These are phyloP conservation scores for Coryphaenoides rupestris DNA, from an alignment of 2,113 vertebrate genomes.

Conservation along the genomic window DNA sequence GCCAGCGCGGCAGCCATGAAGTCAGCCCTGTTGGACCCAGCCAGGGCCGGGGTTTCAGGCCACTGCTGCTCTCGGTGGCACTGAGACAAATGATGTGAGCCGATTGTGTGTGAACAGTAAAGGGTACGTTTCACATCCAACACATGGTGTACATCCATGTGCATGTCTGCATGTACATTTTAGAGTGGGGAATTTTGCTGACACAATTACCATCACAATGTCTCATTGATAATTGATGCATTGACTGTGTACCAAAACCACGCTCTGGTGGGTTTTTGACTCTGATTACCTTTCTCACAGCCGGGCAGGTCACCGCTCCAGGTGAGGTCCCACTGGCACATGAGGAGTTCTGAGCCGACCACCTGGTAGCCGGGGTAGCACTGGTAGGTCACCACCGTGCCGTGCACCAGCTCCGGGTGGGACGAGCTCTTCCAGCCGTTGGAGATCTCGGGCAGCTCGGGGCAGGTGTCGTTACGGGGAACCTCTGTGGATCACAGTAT, in stretches of 20 bases:
- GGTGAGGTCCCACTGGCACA: constrained; percentile 96
- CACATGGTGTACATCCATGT: too few species aligned
- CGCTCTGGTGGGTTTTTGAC: too few species aligned
- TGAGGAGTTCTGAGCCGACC: constrained; percentile 84
- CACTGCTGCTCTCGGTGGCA: too few species aligned
- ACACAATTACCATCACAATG: too few species aligned
- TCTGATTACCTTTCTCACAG: constrained; percentile 85
- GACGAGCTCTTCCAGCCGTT: constrained; percentile 93
- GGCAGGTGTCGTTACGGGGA: constrained; percentile 90
- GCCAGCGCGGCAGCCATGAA: constrained; percentile 24
- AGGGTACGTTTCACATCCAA: too few species aligned
- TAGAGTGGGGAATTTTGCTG: too few species aligned
- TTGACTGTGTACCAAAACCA: too few species aligned
- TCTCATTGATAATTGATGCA: too few species aligned
- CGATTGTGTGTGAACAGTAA: constrained; percentile 1
- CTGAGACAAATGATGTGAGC: neutral
- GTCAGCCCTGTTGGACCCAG: constrained; percentile 15
- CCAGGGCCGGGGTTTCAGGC: neutral
- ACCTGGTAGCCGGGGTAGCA: constrained; percentile 92
- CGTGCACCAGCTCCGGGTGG: constrained; percentile 88
- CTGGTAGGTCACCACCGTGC: constrained; percentile 91
- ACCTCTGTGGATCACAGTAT: constrained; percentile 77
- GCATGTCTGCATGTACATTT: too few species aligned
- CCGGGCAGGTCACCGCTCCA: constrained; percentile 90
- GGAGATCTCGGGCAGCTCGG: constrained; percentile 88